phyloP scores from a whole-genome alignment of 2,113 vertebrate species.

The Leucoraja erinaceus region DNA sequence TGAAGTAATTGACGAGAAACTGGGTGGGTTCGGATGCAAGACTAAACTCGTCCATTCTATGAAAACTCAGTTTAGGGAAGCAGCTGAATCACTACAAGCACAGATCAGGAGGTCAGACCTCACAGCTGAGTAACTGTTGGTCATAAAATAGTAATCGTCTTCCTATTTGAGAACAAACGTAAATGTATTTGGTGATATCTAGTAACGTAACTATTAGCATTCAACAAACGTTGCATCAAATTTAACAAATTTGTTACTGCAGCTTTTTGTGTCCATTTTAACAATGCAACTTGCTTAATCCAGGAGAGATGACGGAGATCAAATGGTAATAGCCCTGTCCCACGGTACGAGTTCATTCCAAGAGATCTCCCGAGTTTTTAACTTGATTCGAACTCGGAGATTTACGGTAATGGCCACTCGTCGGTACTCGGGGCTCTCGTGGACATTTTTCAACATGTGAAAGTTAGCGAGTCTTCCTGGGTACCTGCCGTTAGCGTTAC shows the following conservation, averaged over 20 bases:
- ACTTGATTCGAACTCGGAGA: too few relatives aligned
- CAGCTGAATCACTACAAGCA: neutral
- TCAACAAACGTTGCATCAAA: neutral
- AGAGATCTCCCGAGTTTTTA: too few relatives aligned
- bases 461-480: too few relatives aligned
- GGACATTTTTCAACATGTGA: too few relatives aligned
- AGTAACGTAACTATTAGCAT: neutral
- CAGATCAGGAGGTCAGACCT: neutral
- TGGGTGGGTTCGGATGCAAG: neutral
- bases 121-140: neutral
- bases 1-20: neutral
- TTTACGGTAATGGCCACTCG: too few relatives aligned
- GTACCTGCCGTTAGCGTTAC: too few relatives aligned
- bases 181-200: neutral
- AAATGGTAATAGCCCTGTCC: too few relatives aligned
- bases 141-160: too few relatives aligned
- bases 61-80: neutral
- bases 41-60: neutral
- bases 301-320: neutral
- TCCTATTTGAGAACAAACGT: neutral
- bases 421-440: too few relatives aligned
- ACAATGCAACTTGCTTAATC: neutral
- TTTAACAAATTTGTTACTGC: too few relatives aligned
- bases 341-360: too few relatives aligned
- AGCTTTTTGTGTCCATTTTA: neutral